A percentile compares a stretch with the other conserved stretches of the same genome.
Conservation (phyloP, 2,113 vertebrate genomes). For the Pardalotus punctatus region DNA sequence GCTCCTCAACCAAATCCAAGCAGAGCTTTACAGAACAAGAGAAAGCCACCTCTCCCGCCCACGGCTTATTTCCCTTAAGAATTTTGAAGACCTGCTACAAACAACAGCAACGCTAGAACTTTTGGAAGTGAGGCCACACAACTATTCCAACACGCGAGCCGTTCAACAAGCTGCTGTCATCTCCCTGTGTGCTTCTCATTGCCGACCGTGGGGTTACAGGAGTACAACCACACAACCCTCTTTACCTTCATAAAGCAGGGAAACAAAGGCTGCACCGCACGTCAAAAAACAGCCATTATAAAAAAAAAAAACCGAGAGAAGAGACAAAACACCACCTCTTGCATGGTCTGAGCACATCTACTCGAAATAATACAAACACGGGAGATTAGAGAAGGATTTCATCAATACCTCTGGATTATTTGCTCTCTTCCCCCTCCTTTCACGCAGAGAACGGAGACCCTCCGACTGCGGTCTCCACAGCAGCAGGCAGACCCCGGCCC, state of each 20-base stretch:
- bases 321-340: background rate
- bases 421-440: background rate
- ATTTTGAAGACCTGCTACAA: background rate
- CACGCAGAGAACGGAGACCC: background rate
- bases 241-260: background rate
- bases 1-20: conserved; percentile 21
- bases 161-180: background rate
- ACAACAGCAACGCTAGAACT: background rate
- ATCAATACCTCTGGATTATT: background rate
- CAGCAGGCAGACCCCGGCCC: background rate
- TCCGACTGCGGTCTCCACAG: background rate
- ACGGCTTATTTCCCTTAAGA: background rate
- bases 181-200: accelerated
- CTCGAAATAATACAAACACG: background rate
- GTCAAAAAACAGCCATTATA: background rate
- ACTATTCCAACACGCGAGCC: background rate
- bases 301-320: background rate
- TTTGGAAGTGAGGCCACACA: background rate
- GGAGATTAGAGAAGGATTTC: background rate
- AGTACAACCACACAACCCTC: background rate
- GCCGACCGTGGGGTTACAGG: background rate
- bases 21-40: background rate
- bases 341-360: background rate
- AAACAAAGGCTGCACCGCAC: background rate
- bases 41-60: background rate